phyloP scores from a whole-genome alignment of 2,888 invertebrate genomes.

The Apodemia mormo region DNA sequence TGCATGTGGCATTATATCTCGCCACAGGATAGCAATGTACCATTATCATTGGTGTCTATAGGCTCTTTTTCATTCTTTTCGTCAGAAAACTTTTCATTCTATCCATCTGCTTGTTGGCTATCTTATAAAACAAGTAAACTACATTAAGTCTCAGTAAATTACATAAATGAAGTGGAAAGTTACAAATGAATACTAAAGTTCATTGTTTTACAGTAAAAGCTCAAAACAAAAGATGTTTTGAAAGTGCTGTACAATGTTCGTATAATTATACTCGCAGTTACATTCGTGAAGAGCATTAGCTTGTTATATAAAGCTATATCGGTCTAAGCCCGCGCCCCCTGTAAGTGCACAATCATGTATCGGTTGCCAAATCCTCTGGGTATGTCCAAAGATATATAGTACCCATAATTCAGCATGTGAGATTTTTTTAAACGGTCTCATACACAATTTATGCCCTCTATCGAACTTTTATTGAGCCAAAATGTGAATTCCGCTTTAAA shows the following conservation, averaged over 20 bases:
- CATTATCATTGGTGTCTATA: too few species aligned
- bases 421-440: constrained; percentile 63
- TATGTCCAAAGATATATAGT: constrained; percentile 49
- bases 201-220: constrained; percentile 9
- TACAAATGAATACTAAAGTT: neutral
- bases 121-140: too few species aligned
- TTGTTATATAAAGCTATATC: constrained; percentile 35
- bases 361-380: constrained; percentile 75
- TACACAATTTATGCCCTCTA: constrained; percentile 62
- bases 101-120: too few species aligned
- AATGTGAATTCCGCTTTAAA: constrained; percentile 34
- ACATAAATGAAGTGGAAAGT: neutral
- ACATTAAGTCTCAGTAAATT: neutral
- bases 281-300: constrained; percentile 11
- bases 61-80: too few species aligned
- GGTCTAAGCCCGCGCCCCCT: constrained; percentile 38
- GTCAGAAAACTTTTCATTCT: too few species aligned
- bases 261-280: constrained; percentile 9
- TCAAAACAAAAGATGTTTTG: constrained; percentile 9
- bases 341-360: constrained; percentile 79
- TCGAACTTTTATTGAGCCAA: constrained; percentile 55
- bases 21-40: too few species aligned
- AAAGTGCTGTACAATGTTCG: constrained; percentile 19
- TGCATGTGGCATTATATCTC: too few species aligned
- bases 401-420: constrained; percentile 66